These are phyloP conservation scores for Calyptomena viridis DNA, from an alignment of 2,113 vertebrate species.

Conservation along the genomic window DNA sequence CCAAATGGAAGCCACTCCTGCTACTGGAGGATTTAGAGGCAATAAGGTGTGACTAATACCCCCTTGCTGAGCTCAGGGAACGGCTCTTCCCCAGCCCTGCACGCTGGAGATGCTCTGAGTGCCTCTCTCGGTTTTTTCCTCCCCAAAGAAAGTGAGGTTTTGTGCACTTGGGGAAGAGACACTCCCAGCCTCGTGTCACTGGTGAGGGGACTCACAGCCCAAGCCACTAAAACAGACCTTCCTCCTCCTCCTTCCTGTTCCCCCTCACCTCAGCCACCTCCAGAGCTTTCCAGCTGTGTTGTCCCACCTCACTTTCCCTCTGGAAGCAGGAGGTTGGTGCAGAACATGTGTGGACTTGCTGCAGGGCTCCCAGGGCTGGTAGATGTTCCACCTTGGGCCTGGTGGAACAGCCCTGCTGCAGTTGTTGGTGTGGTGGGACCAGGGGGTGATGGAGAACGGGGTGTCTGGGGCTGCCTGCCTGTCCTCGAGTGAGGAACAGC, in stretches of 20 bases:
- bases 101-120: background rate
- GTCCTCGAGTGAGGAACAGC: background rate
- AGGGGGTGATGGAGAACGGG: background rate
- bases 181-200: fast-evolving
- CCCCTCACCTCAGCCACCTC: background rate
- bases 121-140: background rate
- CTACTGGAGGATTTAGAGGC: background rate
- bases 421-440: background rate
- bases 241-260: background rate
- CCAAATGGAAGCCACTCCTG: background rate
- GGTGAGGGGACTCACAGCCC: background rate
- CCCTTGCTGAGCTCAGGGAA: background rate
- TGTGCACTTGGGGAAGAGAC: background rate
- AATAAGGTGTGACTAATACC: conserved; percentile 22
- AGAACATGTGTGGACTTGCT: fast-evolving
- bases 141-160: background rate
- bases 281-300: background rate
- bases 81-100: background rate
- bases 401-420: background rate
- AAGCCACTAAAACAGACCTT: background rate
- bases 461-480: background rate
- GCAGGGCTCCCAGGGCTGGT: background rate
- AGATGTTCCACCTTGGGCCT: background rate
- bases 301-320: background rate
- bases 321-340: background rate